phyloP scores from a whole-genome alignment of 2,113 vertebrate species.

The Limnothrissa miodon region DNA sequence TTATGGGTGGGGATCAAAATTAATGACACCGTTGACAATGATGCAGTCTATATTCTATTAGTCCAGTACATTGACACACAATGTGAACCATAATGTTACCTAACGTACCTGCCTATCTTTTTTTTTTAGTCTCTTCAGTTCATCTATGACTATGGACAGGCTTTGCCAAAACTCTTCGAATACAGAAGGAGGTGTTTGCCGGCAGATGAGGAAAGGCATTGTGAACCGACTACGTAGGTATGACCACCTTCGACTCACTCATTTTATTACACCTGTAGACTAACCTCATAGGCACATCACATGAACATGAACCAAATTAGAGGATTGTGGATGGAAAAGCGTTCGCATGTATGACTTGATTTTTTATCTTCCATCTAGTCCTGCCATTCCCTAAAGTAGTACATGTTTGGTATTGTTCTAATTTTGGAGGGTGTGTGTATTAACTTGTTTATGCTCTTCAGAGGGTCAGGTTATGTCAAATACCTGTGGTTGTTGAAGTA shows the following conservation, averaged over 20 bases:
- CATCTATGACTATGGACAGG: constrained; percentile 67
- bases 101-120: neutral
- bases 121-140: constrained; percentile 71
- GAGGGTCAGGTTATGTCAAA: neutral
- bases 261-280: neutral
- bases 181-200: constrained; percentile 53
- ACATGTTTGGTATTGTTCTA: too few relatives aligned
- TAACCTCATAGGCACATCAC: neutral
- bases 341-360: too few relatives aligned
- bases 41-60: too few relatives aligned
- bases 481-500: neutral
- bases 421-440: too few relatives aligned
- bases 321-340: too few relatives aligned
- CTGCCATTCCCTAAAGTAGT: too few relatives aligned
- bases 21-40: too few relatives aligned
- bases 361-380: too few relatives aligned
- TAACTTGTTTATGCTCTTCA: neutral
- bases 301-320: neutral
- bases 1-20: too few relatives aligned
- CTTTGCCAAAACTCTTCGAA: constrained; percentile 62
- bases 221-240: constrained; percentile 77
- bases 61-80: too few relatives aligned
- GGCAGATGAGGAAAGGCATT: constrained; percentile 69
- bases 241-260: neutral
- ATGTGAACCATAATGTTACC: neutral